Conservation (phyloP, 92 coral and sea anemone species). For the Porites evermanni region DNA sequence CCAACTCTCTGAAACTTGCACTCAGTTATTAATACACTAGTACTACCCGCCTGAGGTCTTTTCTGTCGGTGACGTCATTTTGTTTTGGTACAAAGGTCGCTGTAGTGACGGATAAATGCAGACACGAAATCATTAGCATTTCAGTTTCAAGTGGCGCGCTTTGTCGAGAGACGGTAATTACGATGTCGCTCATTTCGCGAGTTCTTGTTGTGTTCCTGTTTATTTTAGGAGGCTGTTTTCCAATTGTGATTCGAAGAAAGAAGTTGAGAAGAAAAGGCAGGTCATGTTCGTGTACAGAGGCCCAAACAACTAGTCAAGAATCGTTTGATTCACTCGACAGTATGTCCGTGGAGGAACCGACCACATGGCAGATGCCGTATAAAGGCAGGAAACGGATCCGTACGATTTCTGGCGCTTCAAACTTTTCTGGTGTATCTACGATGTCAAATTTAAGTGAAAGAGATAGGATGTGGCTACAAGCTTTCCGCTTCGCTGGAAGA, state of each 20-base stretch:
- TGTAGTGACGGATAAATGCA: conserved; percentile 25
- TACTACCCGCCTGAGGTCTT: neutral
- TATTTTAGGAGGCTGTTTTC: conserved; percentile 79
- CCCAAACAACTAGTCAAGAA: conserved; percentile 49
- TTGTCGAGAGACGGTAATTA: neutral
- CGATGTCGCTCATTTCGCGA: neutral
- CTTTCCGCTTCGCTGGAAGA: conserved; percentile 86
- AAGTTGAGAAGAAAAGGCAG: conserved; percentile 60
- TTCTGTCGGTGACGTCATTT: conserved; percentile 17
- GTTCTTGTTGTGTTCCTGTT: conserved; percentile 64
- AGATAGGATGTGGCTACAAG: conserved; percentile 87
- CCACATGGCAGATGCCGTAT: conserved; percentile 87
- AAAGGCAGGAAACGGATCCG: conserved; percentile 83
- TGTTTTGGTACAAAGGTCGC: conserved; percentile 59
- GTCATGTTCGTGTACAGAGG: conserved; percentile 49
- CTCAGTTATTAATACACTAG: neutral
- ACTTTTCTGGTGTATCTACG: conserved; percentile 85
- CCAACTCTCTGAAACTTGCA: neutral
- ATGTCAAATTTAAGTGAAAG: conserved; percentile 80
- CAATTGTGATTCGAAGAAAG: conserved; percentile 64
- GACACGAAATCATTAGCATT: conserved; percentile 9
- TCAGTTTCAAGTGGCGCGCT: conserved; percentile 33
- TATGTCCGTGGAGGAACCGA: conserved; percentile 83
- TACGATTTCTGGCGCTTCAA: conserved; percentile 87
- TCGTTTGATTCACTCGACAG: conserved; percentile 83